Evolutionary conservation across 1,140 invertebrate species (phyloP), one percentile per base, ranked within the genome.

Genomic region (Andrena cerasifolii): DNA sequence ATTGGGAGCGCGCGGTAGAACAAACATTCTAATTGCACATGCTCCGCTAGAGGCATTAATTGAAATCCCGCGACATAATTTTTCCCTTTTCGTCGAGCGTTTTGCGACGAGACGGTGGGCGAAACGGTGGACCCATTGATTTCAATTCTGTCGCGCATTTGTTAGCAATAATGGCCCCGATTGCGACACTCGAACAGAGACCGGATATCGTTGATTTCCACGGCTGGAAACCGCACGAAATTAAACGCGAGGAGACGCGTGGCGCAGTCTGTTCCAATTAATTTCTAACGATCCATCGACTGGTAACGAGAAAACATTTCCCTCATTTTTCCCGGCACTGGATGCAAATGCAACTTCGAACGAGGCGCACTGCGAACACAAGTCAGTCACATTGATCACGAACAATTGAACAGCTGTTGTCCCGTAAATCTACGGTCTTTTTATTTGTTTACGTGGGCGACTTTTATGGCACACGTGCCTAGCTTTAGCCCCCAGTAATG

Each of bases 201-300:
- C 61, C 76, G 74, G 74, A 77, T 77, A 77, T 61, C 49, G 47
- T 53, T 51, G 45, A 82, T 83, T 82, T 74, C 75, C 62, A 10
- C n/a, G 53, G 28, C 21, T 65, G 61, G 36, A 71, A 74, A 63
- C 61, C 75, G 58, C 75, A 43, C 66, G 72, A 83, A 79, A 83
- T 83, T 73, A 83, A 83, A 83, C 40, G 26, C 26, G 40, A 45
- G 36, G 28, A 62, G 75, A 78, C 68, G 43, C 74, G 43, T 62
- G 45, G 63, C 45, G 21, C 61, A 36, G 40, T 80, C 31, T 62
- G 68, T 74, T 79, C 80, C 82, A 83, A 83, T 83, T 83, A 83
- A 82, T 83, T 83, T 74, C 75, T 83, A 83, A 83, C 82, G 80
- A 83, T 71, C 54, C 47, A 51, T 56, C 53, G 74, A 82, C 82